These are phyloP conservation scores for Myioborus miniatus DNA, from an alignment of 2,797 vertebrate genomes.

Conservation along the genomic window DNA sequence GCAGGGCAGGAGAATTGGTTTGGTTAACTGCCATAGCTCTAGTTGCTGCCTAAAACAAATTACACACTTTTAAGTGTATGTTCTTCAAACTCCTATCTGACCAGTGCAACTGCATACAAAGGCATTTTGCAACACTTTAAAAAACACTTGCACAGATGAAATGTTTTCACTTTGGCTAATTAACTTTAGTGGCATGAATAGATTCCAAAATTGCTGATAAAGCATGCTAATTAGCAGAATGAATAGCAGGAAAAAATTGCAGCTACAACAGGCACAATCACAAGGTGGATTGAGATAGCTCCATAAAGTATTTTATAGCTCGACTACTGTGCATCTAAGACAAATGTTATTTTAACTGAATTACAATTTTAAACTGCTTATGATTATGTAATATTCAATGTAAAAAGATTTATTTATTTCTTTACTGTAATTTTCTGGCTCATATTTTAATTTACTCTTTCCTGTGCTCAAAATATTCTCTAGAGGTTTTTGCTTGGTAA, in stretches of 20 bases:
- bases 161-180: not conserved
- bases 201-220: not conserved
- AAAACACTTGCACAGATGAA: not conserved
- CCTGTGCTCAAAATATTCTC: not conserved
- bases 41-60: not conserved
- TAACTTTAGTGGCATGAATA: not conserved
- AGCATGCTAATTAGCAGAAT: not conserved
- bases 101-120: not conserved
- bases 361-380: not conserved
- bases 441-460: not conserved
- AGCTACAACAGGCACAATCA: not conserved
- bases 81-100: not conserved
- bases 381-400: not conserved
- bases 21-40: not conserved
- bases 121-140: not conserved
- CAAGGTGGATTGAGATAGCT: not conserved
- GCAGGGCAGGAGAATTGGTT: not conserved
- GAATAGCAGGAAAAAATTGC: not conserved
- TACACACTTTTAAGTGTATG: not conserved
- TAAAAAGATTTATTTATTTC: not conserved
- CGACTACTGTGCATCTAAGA: not conserved
- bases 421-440: not conserved
- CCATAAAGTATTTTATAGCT: not conserved
- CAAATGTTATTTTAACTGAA: not conserved
- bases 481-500: not conserved